Conservation (phyloP, 1,140 invertebrate genomes). For the Calosoma granatense region DNA sequence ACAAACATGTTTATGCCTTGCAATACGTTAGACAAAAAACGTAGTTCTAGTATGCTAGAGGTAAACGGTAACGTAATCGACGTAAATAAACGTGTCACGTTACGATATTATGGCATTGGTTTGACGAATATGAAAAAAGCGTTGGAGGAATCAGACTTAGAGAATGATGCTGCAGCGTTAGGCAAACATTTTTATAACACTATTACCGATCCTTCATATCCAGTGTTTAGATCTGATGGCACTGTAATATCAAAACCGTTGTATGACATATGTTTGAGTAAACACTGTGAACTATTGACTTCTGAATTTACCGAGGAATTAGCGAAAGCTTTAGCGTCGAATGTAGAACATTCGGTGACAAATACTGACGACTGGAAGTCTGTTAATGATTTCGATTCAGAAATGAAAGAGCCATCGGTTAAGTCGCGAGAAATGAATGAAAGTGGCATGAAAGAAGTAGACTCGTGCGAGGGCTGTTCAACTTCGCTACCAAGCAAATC, state of each 20-base stretch:
- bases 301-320: constrained; percentile 26
- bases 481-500: constrained; percentile 29
- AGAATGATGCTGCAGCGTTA: too few species aligned
- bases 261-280: constrained; percentile 56
- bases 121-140: constrained; percentile 28
- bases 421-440: constrained; percentile 29
- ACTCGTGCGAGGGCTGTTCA: constrained; percentile 23
- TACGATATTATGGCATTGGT: constrained; percentile 35
- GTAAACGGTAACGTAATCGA: neutral
- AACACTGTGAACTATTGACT: constrained; percentile 39
- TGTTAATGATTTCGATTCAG: constrained; percentile 37
- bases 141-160: neutral
- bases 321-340: constrained; percentile 4
- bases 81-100: constrained; percentile 22
- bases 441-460: too few species aligned
- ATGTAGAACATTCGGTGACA: constrained; percentile 7
- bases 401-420: constrained; percentile 32
- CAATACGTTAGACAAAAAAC: neutral
- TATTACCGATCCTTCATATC: constrained; percentile 66
- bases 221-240: constrained; percentile 61
- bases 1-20: neutral
- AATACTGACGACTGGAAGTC: constrained; percentile 25
- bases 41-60: neutral
- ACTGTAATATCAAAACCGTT: constrained; percentile 58
- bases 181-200: constrained; percentile 43